Conservation (phyloP, 2,113 vertebrate species). For the Eulacestoma nigropectus region DNA sequence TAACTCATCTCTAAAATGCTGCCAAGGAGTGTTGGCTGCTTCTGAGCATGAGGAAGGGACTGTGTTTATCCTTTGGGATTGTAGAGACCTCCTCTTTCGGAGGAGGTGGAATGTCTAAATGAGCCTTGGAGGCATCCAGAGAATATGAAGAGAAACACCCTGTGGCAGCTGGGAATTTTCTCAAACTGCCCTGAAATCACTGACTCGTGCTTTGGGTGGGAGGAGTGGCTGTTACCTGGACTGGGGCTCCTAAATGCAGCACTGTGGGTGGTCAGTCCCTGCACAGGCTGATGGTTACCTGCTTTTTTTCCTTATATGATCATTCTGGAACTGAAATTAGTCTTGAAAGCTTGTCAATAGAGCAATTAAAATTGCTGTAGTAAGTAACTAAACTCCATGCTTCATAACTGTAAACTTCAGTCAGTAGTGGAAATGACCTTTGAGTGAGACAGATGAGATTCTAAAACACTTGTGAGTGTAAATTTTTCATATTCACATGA, state of each 20-base stretch:
- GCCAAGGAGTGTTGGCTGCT: neutral
- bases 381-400: neutral
- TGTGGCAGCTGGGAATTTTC: neutral
- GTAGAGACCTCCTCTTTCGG: neutral
- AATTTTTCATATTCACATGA: neutral
- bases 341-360: neutral
- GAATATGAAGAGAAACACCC: neutral
- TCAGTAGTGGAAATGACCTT: neutral
- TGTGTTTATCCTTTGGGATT: neutral
- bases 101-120: neutral
- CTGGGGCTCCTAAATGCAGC: neutral
- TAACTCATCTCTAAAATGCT: neutral
- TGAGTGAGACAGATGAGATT: neutral
- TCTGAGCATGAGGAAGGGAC: neutral
- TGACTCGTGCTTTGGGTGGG: rapidly evolving
- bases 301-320: neutral
- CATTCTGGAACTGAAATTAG: neutral
- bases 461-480: neutral
- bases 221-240: neutral
- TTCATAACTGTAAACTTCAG: too few relatives aligned
- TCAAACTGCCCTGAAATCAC: neutral
- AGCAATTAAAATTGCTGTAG: neutral
- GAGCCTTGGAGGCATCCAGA: neutral
- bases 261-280: neutral
- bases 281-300: neutral